Percentiles rank a stretch among this genome's conserved stretches.
phyloP scores from a whole-genome alignment of 1,140 invertebrate genomes.

The Drosophila pruinosa region DNA sequence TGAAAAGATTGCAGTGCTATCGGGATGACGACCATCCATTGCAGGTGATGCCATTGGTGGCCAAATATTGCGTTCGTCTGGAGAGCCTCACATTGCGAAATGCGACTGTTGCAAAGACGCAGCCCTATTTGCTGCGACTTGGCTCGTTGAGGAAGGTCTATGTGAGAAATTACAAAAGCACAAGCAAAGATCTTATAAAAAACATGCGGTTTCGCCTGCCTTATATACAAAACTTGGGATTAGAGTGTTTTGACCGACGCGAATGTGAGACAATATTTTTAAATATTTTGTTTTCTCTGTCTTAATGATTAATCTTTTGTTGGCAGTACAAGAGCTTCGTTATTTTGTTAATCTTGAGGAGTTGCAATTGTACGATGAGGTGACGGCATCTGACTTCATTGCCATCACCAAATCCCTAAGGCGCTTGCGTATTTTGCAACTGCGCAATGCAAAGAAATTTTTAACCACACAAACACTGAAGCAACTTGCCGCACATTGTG shows the following conservation, averaged over 20 bases:
- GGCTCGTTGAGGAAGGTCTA: constrained; percentile 45
- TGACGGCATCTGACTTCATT: constrained; percentile 55
- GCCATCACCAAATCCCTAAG: constrained; percentile 47
- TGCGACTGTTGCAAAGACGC: constrained; percentile 45
- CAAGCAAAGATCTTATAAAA: constrained; percentile 56
- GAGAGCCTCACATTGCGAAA: constrained; percentile 56
- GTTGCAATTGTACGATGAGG: constrained; percentile 56
- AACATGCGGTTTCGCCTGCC: constrained; percentile 48
- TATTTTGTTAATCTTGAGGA: constrained; percentile 54
- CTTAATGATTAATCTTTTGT: neutral
- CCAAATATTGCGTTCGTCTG: constrained; percentile 48
- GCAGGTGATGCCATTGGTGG: constrained; percentile 55
- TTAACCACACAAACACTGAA: constrained; percentile 55
- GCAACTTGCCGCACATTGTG: constrained; percentile 47
- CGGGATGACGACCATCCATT: constrained; percentile 65
- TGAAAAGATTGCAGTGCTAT: constrained; percentile 44
- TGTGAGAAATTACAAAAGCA: constrained; percentile 65
- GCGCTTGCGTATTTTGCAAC: constrained; percentile 44
- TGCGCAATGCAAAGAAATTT: constrained; percentile 59
- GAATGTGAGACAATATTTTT: constrained; percentile 47
- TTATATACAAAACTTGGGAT: constrained; percentile 41
- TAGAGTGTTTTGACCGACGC: constrained; percentile 59
- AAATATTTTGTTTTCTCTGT: neutral
- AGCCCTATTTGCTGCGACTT: constrained; percentile 45
- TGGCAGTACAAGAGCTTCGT: constrained; percentile 59